These are phyloP conservation scores for Polypterus bichir DNA, from an alignment of 2,113 vertebrate species.

Conservation along the genomic window DNA sequence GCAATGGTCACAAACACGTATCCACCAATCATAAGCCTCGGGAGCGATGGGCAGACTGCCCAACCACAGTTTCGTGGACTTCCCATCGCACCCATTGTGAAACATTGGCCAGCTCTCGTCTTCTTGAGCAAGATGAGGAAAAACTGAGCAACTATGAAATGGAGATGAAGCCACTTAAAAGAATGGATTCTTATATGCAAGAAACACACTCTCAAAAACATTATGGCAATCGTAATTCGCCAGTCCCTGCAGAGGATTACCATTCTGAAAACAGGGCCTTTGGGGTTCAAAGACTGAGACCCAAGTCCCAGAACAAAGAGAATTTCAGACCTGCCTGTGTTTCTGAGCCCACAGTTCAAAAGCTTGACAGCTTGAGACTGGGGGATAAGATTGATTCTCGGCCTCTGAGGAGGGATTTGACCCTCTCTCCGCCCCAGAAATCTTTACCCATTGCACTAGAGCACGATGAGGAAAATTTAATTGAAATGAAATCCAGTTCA, in stretches of 20 bases:
- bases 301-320: conserved; percentile 69
- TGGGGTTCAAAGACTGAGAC: conserved; percentile 67
- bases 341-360: conserved; percentile 81
- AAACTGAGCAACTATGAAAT: conserved; percentile 77
- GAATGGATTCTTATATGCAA: conserved; percentile 54
- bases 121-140: conserved; percentile 75
- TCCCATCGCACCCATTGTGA: conserved; percentile 69
- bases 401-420: conserved; percentile 86
- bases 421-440: conserved; percentile 84
- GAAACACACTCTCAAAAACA: conserved; percentile 53
- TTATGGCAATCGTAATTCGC: conserved; percentile 38
- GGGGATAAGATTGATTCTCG: conserved; percentile 78
- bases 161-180: conserved; percentile 80
- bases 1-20: conserved; percentile 63
- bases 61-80: conserved; percentile 66
- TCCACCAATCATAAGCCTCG: conserved; percentile 72
- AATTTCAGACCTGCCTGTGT: conserved; percentile 56
- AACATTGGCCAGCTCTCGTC: conserved; percentile 65
- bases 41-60: conserved; percentile 69
- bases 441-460: conserved; percentile 84
- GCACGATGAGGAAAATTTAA: conserved; percentile 72
- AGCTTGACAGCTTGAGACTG: conserved; percentile 87
- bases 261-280: conserved; percentile 53
- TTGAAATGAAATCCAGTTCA: conserved; percentile 77
- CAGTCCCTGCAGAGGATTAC: conserved; percentile 40